These are phyloP conservation scores for Himalopsyche japonica DNA, from an alignment of 2,888 invertebrate species.

Conservation along the genomic window DNA sequence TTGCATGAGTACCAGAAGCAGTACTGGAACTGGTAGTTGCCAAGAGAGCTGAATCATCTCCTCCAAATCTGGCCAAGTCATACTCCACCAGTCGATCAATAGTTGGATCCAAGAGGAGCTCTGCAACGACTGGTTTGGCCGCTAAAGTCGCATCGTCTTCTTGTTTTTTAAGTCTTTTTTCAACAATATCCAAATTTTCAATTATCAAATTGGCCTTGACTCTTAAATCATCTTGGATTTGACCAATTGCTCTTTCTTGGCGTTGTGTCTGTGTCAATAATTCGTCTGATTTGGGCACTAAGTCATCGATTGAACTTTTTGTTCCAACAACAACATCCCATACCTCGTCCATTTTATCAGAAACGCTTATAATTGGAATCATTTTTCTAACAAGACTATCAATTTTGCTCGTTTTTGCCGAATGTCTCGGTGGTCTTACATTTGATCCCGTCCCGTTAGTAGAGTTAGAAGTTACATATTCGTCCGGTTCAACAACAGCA, in stretches of 20 bases:
- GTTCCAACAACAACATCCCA: conserved; percentile 90
- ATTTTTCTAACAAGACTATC: conserved; percentile 81
- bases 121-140: conserved; percentile 73
- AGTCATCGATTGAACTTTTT: conserved; percentile 83
- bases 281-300: conserved; percentile 85
- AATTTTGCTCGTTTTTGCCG: conserved; percentile 70
- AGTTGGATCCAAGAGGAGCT: conserved; percentile 68
- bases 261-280: conserved; percentile 82
- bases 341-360: conserved; percentile 89
- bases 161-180: conserved; percentile 80
- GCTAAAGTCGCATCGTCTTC: conserved; percentile 80
- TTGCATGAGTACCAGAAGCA: conserved; percentile 33
- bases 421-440: conserved; percentile 58
- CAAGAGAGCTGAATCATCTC: conserved; percentile 49
- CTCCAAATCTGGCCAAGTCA: conserved; percentile 69
- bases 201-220: conserved; percentile 85
- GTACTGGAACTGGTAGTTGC: conserved; percentile 40
- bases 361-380: conserved; percentile 81
- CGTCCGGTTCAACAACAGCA: conserved; percentile 77
- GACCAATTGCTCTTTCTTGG: conserved; percentile 83
- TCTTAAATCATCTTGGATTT: conserved; percentile 79
- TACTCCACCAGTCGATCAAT: conserved; percentile 80
- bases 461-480: conserved; percentile 58
- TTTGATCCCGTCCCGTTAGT: conserved; percentile 62
- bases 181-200: conserved; percentile 84